Evolutionary conservation across 2,888 invertebrate genomes (phyloP).

Genomic region (Amphipyra tragopoginis): DNA sequence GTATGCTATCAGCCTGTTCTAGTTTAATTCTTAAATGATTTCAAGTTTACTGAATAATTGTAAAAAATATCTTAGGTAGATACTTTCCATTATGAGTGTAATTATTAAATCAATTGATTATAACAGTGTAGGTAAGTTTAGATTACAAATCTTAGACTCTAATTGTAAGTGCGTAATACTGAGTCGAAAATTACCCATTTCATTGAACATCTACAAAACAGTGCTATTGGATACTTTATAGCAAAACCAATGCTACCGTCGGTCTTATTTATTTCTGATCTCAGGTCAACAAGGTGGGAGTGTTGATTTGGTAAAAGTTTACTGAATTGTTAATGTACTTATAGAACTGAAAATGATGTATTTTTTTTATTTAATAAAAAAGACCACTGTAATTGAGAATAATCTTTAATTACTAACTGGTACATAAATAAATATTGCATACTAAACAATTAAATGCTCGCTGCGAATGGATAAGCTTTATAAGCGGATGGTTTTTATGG

Average conservation of each 20-base stretch:
- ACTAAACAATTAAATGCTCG: neutral
- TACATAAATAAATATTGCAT: neutral
- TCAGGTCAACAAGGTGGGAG: slow-evolving; percentile 81
- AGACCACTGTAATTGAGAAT: slow-evolving; percentile 80
- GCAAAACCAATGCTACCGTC: slow-evolving; percentile 59
- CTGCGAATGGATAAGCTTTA: too few species aligned
- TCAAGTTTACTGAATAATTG: slow-evolving; percentile 72
- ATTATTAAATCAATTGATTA: slow-evolving; percentile 79
- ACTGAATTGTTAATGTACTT: slow-evolving; percentile 89
- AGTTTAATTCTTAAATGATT: slow-evolving; percentile 71
- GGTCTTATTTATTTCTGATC: slow-evolving; percentile 85
- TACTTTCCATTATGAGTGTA: slow-evolving; percentile 83
- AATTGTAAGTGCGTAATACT: slow-evolving; percentile 74
- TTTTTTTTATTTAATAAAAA: slow-evolving; percentile 88
- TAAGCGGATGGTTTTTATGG: too few species aligned
- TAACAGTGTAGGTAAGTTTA: slow-evolving; percentile 78
- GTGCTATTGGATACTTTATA: slow-evolving; percentile 50
- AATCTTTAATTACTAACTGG: slow-evolving; percentile 26
- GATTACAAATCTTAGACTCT: slow-evolving; percentile 75
- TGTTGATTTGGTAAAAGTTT: slow-evolving; percentile 88
- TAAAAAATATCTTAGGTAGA: slow-evolving; percentile 76
- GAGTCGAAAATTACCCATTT: slow-evolving; percentile 62
- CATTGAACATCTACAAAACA: slow-evolving; percentile 44
- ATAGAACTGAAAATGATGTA: slow-evolving; percentile 87
- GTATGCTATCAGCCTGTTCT: slow-evolving; percentile 74